Conservation (phyloP, 2,113 vertebrate species). For the Dendrocopos noguchii region DNA sequence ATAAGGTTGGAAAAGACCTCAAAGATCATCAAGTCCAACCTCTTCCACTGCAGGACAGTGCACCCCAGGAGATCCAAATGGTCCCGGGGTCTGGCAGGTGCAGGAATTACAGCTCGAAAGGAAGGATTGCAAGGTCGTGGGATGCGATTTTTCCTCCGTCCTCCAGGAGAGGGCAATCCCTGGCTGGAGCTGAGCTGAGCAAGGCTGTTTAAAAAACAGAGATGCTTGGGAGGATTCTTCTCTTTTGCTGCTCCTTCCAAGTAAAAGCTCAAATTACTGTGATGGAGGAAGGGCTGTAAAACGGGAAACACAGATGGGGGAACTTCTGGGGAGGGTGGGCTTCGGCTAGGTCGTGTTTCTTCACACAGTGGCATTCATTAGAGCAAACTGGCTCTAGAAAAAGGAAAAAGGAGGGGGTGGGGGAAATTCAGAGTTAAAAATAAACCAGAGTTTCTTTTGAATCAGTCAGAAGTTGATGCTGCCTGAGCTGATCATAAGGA, state of each 20-base stretch:
- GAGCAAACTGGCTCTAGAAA: rapidly evolving
- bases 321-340: rapidly evolving
- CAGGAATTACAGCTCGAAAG: neutral
- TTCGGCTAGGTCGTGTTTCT: neutral
- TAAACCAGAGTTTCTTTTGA: neutral
- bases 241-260: neutral
- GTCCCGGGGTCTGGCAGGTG: neutral
- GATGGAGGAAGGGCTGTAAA: neutral
- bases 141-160: neutral
- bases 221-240: neutral
- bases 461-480: neutral
- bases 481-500: neutral
- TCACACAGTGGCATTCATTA: neutral
- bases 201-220: neutral
- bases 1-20: no score
- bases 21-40: no score
- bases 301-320: neutral
- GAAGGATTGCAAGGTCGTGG: neutral
- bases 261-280: conserved; percentile 12
- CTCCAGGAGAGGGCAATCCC: conserved; percentile 69
- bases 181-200: conserved; percentile 9
- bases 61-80: neutral
- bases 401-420: neutral
- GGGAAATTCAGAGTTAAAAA: neutral
- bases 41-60: no score